Base-by-base conservation (phyloP, 2,797 vertebrate genomes). In the Amblyraja radiata region DNA sequence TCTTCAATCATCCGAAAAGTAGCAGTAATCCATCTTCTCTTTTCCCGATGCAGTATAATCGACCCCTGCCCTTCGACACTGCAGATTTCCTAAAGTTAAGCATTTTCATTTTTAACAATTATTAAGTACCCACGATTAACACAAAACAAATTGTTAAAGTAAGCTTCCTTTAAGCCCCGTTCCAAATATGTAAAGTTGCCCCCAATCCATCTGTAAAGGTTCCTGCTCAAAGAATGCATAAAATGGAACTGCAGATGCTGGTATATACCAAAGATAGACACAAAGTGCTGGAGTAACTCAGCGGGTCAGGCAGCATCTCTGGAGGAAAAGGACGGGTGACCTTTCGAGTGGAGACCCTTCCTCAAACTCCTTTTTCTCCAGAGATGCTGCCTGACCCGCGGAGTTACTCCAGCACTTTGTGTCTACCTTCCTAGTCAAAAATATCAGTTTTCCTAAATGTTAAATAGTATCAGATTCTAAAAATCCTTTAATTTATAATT, bases 21-120 rank as follows among this genome's bases (percentile, higher is more conserved):
- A 36, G n/a, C 61, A 88, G 84, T 21, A 88, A 88, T 88, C 84
- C 84, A 88, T 4, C 84, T 88, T 88, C 84, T 88, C 84, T 88
- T 88, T 18, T 32, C 6, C 32, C 84, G 84, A 32, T 36, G 84
- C 84, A 88, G 36, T 32, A 88, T 18, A 16, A 88, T 18, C 32
- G 63, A 36, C 7, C 9, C 6, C 16, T 68, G n/a, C 5, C 6
- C 63, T 68, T 68, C 63, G 1, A 68, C 16, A 21, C 14, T 65
- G 63, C n/a, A 18, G 61, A 88, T 6, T 7, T 88, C 84, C 84
- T 88, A 36, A 88, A 88, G 32, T 88, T 68, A 65, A 88, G 54
- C 58, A 68, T 88, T 88, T 68, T n/a, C 9, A 23, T 88, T 65
- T 65, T 88, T 36, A 68, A 36, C 21, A 36, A 9, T 61, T 68